Percentiles rank a stretch among this genome's conserved stretches.
Conservation (phyloP, 1,140 invertebrate genomes). For the Heliothis virescens region DNA sequence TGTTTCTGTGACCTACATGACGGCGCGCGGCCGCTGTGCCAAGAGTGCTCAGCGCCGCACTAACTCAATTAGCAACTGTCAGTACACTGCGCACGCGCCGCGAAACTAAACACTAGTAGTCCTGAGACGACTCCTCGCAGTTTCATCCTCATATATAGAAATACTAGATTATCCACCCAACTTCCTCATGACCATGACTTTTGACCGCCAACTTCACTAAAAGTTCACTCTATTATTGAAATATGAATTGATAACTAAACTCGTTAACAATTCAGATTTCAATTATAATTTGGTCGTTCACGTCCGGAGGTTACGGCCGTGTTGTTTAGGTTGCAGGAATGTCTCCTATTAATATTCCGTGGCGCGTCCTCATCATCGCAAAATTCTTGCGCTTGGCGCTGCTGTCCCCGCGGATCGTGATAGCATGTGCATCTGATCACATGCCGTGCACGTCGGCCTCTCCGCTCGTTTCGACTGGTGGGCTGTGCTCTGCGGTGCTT, state of each 20-base stretch:
- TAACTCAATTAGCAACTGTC: slow-evolving; percentile 57
- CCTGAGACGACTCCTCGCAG: not conserved
- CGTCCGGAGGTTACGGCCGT: not conserved
- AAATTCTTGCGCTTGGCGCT: not conserved
- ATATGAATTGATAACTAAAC: too few relatives aligned
- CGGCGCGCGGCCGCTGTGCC: slow-evolving; percentile 18
- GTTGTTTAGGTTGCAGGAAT: not conserved
- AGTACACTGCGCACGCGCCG: slow-evolving; percentile 41
- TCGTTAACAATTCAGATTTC: too few relatives aligned
- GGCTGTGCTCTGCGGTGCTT: not conserved
- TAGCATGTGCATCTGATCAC: not conserved
- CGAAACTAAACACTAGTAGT: not conserved
- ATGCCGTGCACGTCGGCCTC: slow-evolving; percentile 5
- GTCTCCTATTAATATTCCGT: not conserved
- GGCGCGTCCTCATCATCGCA: slow-evolving; percentile 4
- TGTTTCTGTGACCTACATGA: slow-evolving; percentile 50
- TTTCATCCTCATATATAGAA: too few relatives aligned
- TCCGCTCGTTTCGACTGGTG: not conserved
- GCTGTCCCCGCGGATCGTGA: not conserved
- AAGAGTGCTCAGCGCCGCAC: slow-evolving; percentile 35
- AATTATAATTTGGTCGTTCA: not conserved
- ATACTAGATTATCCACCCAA: too few relatives aligned
- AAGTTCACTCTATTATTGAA: too few relatives aligned
- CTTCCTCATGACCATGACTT: too few relatives aligned
- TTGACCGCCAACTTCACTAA: too few relatives aligned